Evolutionary conservation across 2,888 invertebrate genomes (phyloP).

Genomic region (Hydrotaea cyrtoneurina): DNA sequence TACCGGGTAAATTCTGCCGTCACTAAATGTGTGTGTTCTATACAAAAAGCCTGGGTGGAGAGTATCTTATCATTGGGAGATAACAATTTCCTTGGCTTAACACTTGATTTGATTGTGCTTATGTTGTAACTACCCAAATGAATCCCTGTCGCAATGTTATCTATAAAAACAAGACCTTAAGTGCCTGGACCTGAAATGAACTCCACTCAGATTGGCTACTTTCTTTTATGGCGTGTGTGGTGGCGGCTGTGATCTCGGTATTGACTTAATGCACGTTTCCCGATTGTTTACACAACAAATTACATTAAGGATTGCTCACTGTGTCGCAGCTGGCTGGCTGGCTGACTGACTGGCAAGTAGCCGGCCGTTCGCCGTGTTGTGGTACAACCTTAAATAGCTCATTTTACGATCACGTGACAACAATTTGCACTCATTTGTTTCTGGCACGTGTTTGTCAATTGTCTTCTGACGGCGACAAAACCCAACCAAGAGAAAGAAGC

Average conservation of each 20-base stretch:
- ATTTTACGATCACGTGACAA: conserved; percentile 59
- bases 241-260: background rate
- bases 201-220: too few species aligned
- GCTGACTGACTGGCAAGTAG: background rate
- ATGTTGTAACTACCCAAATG: too few species aligned
- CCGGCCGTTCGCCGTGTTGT: background rate
- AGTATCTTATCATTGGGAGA: too few species aligned
- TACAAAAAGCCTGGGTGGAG: too few species aligned
- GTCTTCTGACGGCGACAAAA: conserved; percentile 3
- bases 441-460: conserved; percentile 56
- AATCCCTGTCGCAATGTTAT: too few species aligned
- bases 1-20: too few species aligned
- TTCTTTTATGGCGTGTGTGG: background rate
- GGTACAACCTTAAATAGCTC: conserved; percentile 38
- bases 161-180: too few species aligned
- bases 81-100: too few species aligned
- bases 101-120: too few species aligned
- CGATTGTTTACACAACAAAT: conserved; percentile 18
- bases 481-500: background rate
- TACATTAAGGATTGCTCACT: conserved; percentile 10
- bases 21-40: too few species aligned
- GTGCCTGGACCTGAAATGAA: too few species aligned
- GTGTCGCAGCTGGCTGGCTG: background rate
- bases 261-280: conserved; percentile 12
- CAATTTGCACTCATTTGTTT: conserved; percentile 64